Evolutionary conservation across 1,140 invertebrate species (phyloP), one percentile per base, ranked within the genome.

Genomic region (Brachionus paranguensis): DNA sequence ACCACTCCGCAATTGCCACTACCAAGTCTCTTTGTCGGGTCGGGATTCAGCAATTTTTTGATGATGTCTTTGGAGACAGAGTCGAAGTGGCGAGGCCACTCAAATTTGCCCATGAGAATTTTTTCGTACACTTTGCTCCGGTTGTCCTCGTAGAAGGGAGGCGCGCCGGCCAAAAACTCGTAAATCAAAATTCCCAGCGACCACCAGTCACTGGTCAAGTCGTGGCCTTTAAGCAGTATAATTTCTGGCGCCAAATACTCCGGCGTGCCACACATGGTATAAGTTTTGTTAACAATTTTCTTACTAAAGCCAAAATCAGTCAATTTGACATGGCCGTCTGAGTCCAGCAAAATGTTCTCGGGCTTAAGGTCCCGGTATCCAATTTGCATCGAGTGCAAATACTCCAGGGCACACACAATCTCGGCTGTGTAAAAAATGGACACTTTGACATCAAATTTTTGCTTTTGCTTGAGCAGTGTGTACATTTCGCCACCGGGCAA

Each of bases 251-350:
- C 81, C 43, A 85, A 60, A 68, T 74, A 85, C 27, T 83, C 68
- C 4, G 78, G 81, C n/a, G 78, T 74, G 20, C 78, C 65, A 14
- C 84, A 84, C 20, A 70, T 29, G 12, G 81, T 81, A 24, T 47
- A 84, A 17, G 78, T 78, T 43, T 68, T 70, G 81, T 98, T 95
- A 4, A 92, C 92, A 17, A 98, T 89, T 87, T 95, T 95, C 89
- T 98, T 98, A 7, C 96, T 95, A 89, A 98, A 98, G 43, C 96
- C 96, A 89, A 98, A 98, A 90, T 98, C 96, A 11, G 96, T 97
- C 83, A 98, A 95, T 90, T 98, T 97, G 84, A 98, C 90, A 89
- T 98, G 96, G 0, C 96, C 96, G 86, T 96, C 94, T 85, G 91
- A 92, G 87, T 96, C 96, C 17, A 98, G 90, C 0, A 98, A 90